Conservation (phyloP, 35 echinoderm and acorn worm species). For the Stichopus chloronotus region DNA sequence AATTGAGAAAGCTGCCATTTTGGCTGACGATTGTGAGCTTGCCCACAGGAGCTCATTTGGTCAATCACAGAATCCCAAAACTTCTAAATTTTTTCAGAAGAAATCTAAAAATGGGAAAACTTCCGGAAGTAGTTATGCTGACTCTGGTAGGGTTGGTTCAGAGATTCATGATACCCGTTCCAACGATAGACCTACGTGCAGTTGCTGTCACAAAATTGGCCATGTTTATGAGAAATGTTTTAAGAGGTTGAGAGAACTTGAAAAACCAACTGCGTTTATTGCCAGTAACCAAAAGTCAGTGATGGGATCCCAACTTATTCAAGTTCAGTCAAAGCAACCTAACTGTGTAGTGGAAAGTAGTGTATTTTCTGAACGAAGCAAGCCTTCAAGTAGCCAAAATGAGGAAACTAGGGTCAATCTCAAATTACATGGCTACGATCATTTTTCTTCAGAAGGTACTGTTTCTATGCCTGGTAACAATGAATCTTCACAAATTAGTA, state of each 20-base stretch:
- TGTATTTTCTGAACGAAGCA: not conserved
- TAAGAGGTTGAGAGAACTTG: no score
- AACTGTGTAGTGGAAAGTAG: not conserved
- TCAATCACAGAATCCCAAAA: not conserved
- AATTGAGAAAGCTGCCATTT: constrained; percentile 1
- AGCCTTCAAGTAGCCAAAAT: not conserved
- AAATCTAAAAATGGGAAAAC: constrained; percentile 17
- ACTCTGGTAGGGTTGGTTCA: not conserved
- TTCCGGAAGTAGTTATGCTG: not conserved
- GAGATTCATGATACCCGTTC: not conserved
- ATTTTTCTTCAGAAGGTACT: no score
- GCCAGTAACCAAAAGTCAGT: no score
- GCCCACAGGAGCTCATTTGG: constrained; percentile 50
- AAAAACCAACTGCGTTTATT: no score
- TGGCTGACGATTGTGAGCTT: constrained; percentile 43
- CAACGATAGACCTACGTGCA: not conserved
- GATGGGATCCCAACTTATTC: no score
- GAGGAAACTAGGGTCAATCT: no score
- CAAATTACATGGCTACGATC: no score
- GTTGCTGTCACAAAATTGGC: no score
- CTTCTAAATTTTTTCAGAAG: constrained; percentile 11
- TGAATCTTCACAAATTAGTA: not conserved
- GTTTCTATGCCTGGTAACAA: no score
- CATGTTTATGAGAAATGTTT: no score
- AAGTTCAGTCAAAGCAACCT: no score